Conservation (phyloP, 2,113 vertebrate genomes). For the Macroglossus sobrinus region DNA sequence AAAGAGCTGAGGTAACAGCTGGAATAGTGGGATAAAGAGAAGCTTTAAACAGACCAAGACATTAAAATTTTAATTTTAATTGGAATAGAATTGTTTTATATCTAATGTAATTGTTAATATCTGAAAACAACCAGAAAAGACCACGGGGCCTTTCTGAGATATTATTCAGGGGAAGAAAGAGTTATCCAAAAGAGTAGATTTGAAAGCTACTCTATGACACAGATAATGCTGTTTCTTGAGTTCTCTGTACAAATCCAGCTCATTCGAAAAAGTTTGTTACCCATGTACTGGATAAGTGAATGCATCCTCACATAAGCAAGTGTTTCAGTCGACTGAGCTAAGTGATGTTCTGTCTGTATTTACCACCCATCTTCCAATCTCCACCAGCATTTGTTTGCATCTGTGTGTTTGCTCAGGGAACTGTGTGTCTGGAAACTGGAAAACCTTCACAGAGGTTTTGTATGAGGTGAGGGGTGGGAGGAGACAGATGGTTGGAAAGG, state of each 20-base stretch:
- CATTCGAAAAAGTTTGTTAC: neutral
- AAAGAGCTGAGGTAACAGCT: neutral
- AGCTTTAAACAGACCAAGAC: neutral
- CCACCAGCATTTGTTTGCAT: neutral
- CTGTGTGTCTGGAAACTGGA: neutral
- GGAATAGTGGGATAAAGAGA: neutral
- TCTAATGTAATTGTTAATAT: neutral
- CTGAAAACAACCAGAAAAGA: too few relatives aligned
- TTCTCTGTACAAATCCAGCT: neutral
- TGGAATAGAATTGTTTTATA: neutral
- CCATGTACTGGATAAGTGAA: neutral
- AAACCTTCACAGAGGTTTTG: neutral
- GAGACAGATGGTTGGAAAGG: neutral
- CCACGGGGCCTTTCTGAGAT: neutral
- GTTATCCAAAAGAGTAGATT: neutral
- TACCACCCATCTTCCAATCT: accelerated
- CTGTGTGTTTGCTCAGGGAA: neutral
- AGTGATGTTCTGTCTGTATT: neutral
- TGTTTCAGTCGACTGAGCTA: neutral
- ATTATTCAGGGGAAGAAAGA: neutral
- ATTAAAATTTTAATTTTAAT: neutral
- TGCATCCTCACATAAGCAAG: neutral
- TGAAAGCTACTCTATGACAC: neutral
- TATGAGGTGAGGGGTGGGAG: neutral
- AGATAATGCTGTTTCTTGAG: neutral